Base-by-base conservation (phyloP, 2,888 invertebrate species). In the Heliconius aoede region DNA sequence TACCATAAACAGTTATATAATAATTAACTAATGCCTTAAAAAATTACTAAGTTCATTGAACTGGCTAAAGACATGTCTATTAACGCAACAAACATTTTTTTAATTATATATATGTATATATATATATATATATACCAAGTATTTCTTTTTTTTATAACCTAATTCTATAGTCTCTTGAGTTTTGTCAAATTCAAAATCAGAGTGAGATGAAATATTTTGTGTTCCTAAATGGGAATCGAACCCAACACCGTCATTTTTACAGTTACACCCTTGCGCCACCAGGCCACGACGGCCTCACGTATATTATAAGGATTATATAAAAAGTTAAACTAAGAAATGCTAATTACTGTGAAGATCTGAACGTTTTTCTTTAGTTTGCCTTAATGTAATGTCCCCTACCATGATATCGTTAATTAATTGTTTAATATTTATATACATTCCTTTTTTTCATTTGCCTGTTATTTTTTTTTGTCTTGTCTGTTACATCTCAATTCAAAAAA, bases 11-110 rank as follows among this genome's bases (percentile, higher is more conserved):
- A 40, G 65, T 36, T 26, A 7, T 65, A 7, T 15, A 26, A 36
- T 65, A 65, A 65, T 65, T 65, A 65, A 24, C 8, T 24, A 65
- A 36, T 24, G 24, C 65, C 65, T 40, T 65, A 65, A 18, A 46
- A 65, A 65, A 65, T 24, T 32, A n/a, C n/a, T 64, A 24, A 65
- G 65, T 36, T 65, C 65, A 8, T 65, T n/a, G 65, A 40, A 40
- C 65, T 24, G 3, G 15, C 62, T 62, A 32, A 62, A 21, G 32
- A 32, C 13, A 21, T 62, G 21, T 32, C 21, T 30, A 61, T 61
- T 61, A 61, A 30, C 28, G 28, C 18, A 18, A 4, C 18, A 61
- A 61, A 61, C 28, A 28, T 28, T 28, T 5, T 26, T 61, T 28
- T 28, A 61, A 28, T 18, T 18, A 61, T 21, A 5, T 26, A 15